Evolutionary conservation across 2,888 invertebrate species (phyloP), one percentile per base, ranked within the genome.

Genomic region (Synanthedon myopaeformis): DNA sequence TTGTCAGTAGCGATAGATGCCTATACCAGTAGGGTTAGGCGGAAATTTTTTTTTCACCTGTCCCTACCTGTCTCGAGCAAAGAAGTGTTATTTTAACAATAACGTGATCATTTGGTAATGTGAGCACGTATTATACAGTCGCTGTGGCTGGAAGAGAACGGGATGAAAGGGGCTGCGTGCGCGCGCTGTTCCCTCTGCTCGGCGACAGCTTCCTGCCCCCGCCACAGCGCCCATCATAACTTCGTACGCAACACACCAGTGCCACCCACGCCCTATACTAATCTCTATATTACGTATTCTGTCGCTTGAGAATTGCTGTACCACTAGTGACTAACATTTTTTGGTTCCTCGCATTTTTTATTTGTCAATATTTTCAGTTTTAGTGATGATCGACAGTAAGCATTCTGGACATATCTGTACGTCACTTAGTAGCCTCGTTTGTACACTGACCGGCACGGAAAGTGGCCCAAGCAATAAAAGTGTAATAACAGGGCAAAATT

Each of bases 61-160:
- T 23, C 4, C 4, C 8, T 8, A 1, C 2, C 2, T 2, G 8
- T 28, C 6, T 8, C 28, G 8, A 6, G 8, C 28, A 28, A 13
- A 48, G 48, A 48, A 48, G 14, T n/a, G 5, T 13, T 4, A 48
- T 12, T 13, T 13, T 10, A 28, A 28, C 2, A 8, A 35, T 35
- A 10, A 35, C 35, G 50, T 51, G 56, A 35, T 35, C 35, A 10
- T 35, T 35, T 35, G 35, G 35, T 35, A 35, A 35, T 35, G 6
- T 10, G 35, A 35, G 35, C 35, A 14, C 61, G 57, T 65, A 56
- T 64, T 69, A 68, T 62, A 69, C 89, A 91, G 91, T 91, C 90
- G 71, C 86, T 90, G 78, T 90, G 90, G 90, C 62, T 86, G 81
- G 90, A 90, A 66, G 89, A 90, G 58, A 71, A 66, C 52, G 52